Percentiles rank a stretch among this genome's conserved stretches.
Evolutionary conservation across 2,797 vertebrate species (phyloP).

Genomic region (Falco novaeseelandiae): DNA sequence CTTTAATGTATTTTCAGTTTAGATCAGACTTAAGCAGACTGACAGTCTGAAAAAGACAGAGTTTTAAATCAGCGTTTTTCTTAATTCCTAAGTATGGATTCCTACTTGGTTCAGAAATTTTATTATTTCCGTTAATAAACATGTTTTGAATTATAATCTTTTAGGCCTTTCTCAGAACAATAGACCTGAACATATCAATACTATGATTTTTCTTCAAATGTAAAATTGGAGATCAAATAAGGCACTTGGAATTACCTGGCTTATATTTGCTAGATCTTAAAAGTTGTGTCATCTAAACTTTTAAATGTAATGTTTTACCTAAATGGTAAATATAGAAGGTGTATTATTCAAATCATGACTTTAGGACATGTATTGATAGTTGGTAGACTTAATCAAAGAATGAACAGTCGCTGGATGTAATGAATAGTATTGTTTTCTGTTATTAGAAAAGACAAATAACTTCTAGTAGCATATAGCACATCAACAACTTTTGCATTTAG

Average conservation of each 20-base stretch:
- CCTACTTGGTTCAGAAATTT: not conserved
- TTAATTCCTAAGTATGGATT: not conserved
- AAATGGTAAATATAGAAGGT: not conserved
- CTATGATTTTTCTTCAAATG: not conserved
- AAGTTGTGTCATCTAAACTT: not conserved
- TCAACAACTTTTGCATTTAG: not conserved
- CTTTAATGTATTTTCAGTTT: not conserved
- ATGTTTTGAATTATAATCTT: not conserved
- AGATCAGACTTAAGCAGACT: not conserved
- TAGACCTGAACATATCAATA: not conserved
- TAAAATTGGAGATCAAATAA: not conserved
- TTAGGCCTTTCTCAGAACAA: not conserved
- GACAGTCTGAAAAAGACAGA: not conserved
- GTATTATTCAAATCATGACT: not conserved
- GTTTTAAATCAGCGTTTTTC: not conserved
- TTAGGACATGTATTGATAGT: not conserved
- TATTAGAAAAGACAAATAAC: not conserved
- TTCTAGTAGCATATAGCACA: not conserved
- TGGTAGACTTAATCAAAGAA: not conserved
- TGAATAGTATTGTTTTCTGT: not conserved
- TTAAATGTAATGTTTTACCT: not conserved
- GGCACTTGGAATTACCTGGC: not conserved
- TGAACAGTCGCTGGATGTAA: not conserved
- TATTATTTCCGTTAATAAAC: not conserved
- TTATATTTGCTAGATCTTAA: not conserved